Conservation (phyloP, 2,113 vertebrate genomes). For the Osmerus eperlanus region DNA sequence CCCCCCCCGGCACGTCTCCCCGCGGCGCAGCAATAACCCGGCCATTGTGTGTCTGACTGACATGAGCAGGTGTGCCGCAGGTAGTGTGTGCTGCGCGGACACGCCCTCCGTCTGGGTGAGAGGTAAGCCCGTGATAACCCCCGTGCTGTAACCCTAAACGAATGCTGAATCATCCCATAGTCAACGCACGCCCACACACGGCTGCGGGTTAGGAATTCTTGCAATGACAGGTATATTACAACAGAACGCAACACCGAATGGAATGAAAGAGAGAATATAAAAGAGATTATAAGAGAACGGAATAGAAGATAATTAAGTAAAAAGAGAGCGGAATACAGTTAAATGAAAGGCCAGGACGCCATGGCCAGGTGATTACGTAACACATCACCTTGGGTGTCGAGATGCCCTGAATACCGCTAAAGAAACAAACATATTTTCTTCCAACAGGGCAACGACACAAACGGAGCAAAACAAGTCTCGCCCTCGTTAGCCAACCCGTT, state of each 20-base stretch:
- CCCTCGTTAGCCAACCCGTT: too few relatives aligned
- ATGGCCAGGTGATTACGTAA: too few relatives aligned
- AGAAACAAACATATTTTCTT: too few relatives aligned
- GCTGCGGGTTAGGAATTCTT: background rate
- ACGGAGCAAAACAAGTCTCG: too few relatives aligned
- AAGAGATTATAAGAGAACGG: background rate
- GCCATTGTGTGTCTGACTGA: conserved; percentile 38
- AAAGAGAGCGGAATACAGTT: background rate
- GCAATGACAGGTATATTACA: conserved; percentile 4
- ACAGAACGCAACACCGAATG: background rate
- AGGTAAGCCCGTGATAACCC: background rate
- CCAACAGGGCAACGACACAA: too few relatives aligned
- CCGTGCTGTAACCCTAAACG: conserved; percentile 15
- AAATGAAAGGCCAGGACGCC: too few relatives aligned
- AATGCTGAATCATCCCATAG: conserved; percentile 1
- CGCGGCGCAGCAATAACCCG: conserved; percentile 41
- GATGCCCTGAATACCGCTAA: too few relatives aligned
- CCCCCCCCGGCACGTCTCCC: conserved; percentile 26
- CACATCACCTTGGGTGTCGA: too few relatives aligned
- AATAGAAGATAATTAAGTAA: background rate
- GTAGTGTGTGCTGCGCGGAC: conserved; percentile 20
- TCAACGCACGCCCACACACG: background rate
- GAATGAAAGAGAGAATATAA: background rate
- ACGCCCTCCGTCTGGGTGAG: conserved; percentile 5
- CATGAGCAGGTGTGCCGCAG: conserved; percentile 51